A percentile compares a stretch with the other conserved stretches of the same genome.
Evolutionary conservation across 2,113 vertebrate species (phyloP).

Genomic region (Mystacornis crossleyi): DNA sequence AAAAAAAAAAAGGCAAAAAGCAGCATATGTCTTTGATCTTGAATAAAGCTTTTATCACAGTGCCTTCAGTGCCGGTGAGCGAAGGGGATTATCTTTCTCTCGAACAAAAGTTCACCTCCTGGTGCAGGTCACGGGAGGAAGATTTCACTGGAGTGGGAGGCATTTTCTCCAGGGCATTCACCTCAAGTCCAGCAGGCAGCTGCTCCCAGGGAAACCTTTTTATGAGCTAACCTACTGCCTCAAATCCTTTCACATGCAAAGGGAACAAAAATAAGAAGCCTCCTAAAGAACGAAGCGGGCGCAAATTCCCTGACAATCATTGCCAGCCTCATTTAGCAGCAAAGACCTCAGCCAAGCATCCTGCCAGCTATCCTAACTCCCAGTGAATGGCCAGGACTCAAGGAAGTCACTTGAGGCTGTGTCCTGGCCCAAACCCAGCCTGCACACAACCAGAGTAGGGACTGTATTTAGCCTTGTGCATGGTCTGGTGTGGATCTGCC

Average conservation of each 20-base stretch:
- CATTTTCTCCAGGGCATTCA: constrained; percentile 2
- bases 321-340: background rate
- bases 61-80: constrained; percentile 44
- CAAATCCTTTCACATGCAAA: background rate
- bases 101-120: constrained; percentile 54
- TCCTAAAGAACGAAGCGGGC: background rate
- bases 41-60: constrained; percentile 62
- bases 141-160: constrained; percentile 31
- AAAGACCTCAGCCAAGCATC: background rate
- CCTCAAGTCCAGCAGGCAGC: background rate
- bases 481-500: background rate
- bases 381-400: background rate
- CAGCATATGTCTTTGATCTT: constrained; percentile 42
- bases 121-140: constrained; percentile 38
- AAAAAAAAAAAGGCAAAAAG: background rate
- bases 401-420: background rate
- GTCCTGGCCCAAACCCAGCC: background rate
- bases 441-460: rapidly evolving
- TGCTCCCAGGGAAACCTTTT: constrained; percentile 18
- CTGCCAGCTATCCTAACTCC: background rate
- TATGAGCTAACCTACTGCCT: constrained; percentile 17
- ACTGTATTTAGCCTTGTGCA: rapidly evolving
- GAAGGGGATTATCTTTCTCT: constrained; percentile 53
- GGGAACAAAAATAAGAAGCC: background rate
- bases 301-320: background rate